Evolutionary conservation across 2,888 invertebrate species (phyloP).

Genomic region (Trimorus sp.): DNA sequence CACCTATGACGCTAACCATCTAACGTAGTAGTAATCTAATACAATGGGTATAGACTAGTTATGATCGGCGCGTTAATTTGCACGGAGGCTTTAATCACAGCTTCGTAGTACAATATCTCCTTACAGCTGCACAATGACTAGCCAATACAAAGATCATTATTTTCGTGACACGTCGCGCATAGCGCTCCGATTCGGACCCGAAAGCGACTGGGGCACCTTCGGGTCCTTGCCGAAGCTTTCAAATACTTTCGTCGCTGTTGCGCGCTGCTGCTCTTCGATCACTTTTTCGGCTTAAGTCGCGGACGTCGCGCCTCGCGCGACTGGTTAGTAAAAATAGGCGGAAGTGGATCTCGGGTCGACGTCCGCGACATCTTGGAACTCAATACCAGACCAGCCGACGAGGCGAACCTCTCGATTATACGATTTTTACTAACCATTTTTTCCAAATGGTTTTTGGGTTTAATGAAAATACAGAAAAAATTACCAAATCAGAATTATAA

Average conservation of each 20-base stretch:
- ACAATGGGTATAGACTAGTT: constrained; percentile 72
- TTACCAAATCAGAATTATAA: too few species aligned
- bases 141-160: constrained; percentile 79
- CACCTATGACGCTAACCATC: constrained; percentile 59
- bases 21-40: constrained; percentile 66
- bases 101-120: constrained; percentile 79
- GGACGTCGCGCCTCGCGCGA: too few species aligned
- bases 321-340: constrained; percentile 29
- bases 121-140: constrained; percentile 80
- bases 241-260: constrained; percentile 42
- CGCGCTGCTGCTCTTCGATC: constrained; percentile 32
- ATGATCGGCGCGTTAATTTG: constrained; percentile 79
- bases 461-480: too few species aligned
- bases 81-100: constrained; percentile 80
- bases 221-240: constrained; percentile 19
- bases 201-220: not conserved
- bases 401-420: constrained; percentile 15
- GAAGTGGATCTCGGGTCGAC: constrained; percentile 15
- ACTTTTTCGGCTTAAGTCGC: too few species aligned
- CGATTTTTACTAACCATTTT: not conserved
- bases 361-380: constrained; percentile 19
- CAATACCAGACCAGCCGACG: constrained; percentile 39
- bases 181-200: constrained; percentile 23
- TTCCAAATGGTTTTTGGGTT: too few species aligned
- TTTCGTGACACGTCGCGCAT: constrained; percentile 58